phyloP scores from a whole-genome alignment of 2,888 invertebrate species.

The Sphaerophoria taeniata region DNA sequence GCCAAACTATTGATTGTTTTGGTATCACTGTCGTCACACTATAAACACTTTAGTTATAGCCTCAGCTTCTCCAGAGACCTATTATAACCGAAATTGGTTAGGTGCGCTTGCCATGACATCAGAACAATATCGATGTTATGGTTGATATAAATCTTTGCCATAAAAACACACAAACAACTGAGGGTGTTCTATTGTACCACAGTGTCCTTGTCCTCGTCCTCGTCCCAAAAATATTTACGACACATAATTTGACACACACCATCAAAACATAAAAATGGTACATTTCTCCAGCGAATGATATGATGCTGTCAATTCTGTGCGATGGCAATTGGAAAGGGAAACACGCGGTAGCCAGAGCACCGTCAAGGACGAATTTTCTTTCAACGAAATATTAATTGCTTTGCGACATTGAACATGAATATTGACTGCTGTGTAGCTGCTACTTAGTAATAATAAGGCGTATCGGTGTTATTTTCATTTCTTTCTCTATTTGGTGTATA shows the following conservation, averaged over 20 bases:
- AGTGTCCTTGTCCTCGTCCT: slow-evolving; percentile 72
- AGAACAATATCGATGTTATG: slow-evolving; percentile 16
- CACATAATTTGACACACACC: slow-evolving; percentile 55
- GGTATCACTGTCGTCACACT: slow-evolving; percentile 67
- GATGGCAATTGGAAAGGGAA: not conserved
- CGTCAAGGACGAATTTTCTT: slow-evolving; percentile 58
- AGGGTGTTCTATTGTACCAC: slow-evolving; percentile 57
- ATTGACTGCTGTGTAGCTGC: slow-evolving; percentile 33
- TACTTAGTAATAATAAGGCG: slow-evolving; percentile 70
- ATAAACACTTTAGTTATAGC: slow-evolving; percentile 61
- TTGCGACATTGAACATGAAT: slow-evolving; percentile 10
- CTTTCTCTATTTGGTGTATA: not conserved
- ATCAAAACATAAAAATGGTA: not conserved
- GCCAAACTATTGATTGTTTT: slow-evolving; percentile 56
- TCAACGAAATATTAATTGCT: slow-evolving; percentile 18
- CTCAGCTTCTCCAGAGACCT: slow-evolving; percentile 50
- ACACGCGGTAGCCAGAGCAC: slow-evolving; percentile 45
- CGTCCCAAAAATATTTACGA: slow-evolving; percentile 58
- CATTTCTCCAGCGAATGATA: not conserved
- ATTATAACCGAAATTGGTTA: slow-evolving; percentile 57
- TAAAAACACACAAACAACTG: slow-evolving; percentile 43
- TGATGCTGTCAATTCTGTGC: not conserved
- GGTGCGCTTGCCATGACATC: slow-evolving; percentile 64
- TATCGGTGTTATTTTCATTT: slow-evolving; percentile 36
- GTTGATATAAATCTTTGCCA: slow-evolving; percentile 56